phyloP scores from a whole-genome alignment of 2,797 vertebrate genomes.

The Sarcoramphus papa region DNA sequence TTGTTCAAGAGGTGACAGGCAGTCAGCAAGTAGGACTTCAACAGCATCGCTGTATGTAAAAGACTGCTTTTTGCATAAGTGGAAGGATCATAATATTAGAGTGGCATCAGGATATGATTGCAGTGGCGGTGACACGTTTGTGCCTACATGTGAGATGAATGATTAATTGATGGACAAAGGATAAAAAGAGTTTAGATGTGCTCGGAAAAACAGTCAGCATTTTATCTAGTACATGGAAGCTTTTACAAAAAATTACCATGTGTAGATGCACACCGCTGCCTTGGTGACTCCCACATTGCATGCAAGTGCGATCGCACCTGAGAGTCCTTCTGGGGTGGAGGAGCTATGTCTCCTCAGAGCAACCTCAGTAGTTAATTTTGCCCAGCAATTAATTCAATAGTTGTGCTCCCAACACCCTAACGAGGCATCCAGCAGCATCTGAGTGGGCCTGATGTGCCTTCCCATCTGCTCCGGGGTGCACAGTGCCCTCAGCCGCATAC shows the following conservation, averaged over 20 bases:
- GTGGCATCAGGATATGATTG: neutral
- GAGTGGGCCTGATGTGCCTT: neutral
- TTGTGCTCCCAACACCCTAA: neutral
- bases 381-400: neutral
- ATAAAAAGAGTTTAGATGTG: neutral
- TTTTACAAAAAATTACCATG: neutral
- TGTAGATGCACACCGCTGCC: neutral
- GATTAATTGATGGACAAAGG: neutral
- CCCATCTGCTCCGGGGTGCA: rapidly evolving
- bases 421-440: neutral
- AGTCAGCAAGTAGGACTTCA: neutral
- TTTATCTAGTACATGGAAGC: neutral
- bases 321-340: neutral
- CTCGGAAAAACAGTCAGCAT: neutral
- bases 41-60: neutral
- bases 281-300: neutral
- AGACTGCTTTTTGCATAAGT: neutral
- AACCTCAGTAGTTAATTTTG: neutral
- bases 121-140: rapidly evolving
- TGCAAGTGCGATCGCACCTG: neutral
- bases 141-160: neutral
- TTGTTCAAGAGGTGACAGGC: neutral
- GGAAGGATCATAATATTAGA: neutral
- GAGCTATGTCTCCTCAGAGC: neutral
- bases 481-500: rapidly evolving